A percentile compares a stretch with the other conserved stretches of the same genome.
phyloP scores from a whole-genome alignment of 2,797 vertebrate genomes.

The Eulemur albifrons region DNA sequence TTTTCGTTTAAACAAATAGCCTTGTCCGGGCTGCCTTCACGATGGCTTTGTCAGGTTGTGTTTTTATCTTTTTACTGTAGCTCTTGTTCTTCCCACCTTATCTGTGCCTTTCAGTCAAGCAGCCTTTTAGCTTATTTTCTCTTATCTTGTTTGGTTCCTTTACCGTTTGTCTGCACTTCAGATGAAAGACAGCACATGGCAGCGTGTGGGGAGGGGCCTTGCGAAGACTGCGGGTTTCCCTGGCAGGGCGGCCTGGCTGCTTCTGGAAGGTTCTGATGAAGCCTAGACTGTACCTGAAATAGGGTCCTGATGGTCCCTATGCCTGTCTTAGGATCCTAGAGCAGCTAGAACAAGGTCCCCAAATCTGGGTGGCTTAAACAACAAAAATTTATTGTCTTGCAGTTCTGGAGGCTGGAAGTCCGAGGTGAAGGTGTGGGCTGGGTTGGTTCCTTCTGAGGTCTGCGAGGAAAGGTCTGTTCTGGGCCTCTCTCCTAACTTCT shows the following conservation, averaged over 20 bases:
- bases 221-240: accelerated
- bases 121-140: neutral
- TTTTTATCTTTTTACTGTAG: neutral
- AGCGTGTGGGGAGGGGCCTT: accelerated
- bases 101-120: conserved; percentile 27
- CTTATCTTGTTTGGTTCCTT: conserved; percentile 28
- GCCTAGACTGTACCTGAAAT: accelerated
- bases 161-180: conserved; percentile 1
- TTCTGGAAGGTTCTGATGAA: neutral
- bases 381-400: accelerated
- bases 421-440: too few relatives aligned
- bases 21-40: neutral
- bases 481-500: neutral
- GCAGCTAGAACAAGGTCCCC: too few relatives aligned
- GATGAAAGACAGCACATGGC: neutral
- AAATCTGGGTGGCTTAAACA: accelerated
- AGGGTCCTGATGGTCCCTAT: accelerated
- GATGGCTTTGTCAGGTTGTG: neutral
- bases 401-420: neutral
- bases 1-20: neutral
- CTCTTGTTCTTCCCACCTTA: neutral
- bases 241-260: accelerated
- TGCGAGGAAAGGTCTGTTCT: neutral
- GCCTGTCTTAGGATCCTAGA: accelerated
- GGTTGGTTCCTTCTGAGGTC: neutral